Conservation (phyloP, 2,888 invertebrate genomes). For the Nomada hirtipes region DNA sequence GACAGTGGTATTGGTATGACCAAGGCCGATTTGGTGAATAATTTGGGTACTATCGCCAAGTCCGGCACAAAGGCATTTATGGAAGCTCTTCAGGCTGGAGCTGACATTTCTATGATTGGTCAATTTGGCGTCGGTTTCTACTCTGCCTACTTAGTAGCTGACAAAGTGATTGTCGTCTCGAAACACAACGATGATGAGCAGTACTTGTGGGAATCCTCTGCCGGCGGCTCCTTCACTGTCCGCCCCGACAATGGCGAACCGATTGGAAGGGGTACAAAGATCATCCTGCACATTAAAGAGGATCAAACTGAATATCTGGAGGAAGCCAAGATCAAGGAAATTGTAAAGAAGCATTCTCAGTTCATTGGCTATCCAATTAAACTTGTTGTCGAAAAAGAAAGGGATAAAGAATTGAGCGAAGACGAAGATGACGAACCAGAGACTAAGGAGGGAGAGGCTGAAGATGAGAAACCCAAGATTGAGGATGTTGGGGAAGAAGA, state of each 20-base stretch:
- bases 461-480: conserved; percentile 90
- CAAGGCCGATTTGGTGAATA: conserved; percentile 99
- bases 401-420: conserved; percentile 97
- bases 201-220: conserved; percentile 99
- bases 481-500: conserved; percentile 90
- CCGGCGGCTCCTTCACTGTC: conserved; percentile 99
- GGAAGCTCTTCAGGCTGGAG: conserved; percentile 99
- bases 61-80: conserved; percentile 99
- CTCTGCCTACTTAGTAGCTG: conserved; percentile 98
- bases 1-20: conserved; percentile 97
- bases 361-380: conserved; percentile 99
- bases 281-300: conserved; percentile 97
- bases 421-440: conserved; percentile 89
- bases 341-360: conserved; percentile 99
- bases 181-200: conserved; percentile 99
- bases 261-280: conserved; percentile 97
- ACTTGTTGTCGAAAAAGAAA: conserved; percentile 97
- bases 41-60: conserved; percentile 99
- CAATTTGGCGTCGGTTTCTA: conserved; percentile 99
- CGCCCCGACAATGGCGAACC: conserved; percentile 91
- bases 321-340: conserved; percentile 97
- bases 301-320: conserved; percentile 98
- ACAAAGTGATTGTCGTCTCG: conserved; percentile 95
- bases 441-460: conserved; percentile 88
- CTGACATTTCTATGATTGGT: conserved; percentile 99